These are phyloP conservation scores for Antechinus stuartii DNA, from an alignment of 2,113 vertebrate genomes.

Conservation along the genomic window DNA sequence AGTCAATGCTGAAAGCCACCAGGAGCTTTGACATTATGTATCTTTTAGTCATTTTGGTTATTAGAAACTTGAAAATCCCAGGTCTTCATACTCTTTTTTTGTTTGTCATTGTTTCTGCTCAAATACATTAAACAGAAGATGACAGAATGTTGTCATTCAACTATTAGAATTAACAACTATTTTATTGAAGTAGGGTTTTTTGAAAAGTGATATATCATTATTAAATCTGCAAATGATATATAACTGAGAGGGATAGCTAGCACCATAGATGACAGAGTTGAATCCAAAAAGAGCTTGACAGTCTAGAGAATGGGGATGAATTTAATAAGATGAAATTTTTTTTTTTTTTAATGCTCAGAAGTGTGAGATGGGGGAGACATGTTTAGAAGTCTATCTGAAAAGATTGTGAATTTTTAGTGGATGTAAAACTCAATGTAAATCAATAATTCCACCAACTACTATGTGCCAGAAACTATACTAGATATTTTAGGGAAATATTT, in stretches of 20 bases:
- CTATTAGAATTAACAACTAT: neutral
- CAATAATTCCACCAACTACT: neutral
- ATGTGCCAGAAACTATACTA: neutral
- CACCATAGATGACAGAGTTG: neutral
- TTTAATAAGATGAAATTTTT: neutral
- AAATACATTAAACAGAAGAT: neutral
- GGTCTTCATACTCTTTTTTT: neutral
- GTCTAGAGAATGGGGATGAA: neutral
- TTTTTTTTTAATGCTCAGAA: neutral
- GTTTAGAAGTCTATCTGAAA: neutral
- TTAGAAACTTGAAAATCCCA: neutral
- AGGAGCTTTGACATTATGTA: neutral
- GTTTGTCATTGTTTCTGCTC: neutral
- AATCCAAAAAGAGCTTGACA: neutral
- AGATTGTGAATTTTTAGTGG: neutral
- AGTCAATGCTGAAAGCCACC: neutral
- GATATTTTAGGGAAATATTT: neutral
- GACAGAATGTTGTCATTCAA: neutral
- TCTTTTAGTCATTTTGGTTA: neutral
- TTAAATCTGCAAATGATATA: neutral
- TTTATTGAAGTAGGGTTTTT: neutral
- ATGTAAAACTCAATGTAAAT: neutral
- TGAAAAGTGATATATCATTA: neutral
- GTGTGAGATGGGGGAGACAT: neutral
- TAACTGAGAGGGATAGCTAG: neutral